phyloP scores from a whole-genome alignment of 2,113 vertebrate species.

The Cyprinodon tularosa region DNA sequence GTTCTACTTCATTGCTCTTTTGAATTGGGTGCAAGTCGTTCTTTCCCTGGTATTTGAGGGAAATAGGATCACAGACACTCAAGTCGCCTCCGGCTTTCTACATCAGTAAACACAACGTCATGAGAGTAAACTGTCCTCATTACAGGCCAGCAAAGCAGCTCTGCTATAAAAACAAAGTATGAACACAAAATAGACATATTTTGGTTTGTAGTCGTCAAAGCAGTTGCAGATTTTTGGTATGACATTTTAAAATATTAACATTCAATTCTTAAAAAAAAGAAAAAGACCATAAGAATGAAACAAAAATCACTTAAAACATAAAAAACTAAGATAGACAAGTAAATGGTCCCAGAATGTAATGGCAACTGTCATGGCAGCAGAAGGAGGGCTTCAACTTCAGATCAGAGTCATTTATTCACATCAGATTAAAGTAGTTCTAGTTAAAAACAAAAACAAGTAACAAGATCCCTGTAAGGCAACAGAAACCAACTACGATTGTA shows the following conservation, averaged over 20 bases:
- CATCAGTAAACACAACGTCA: slow-evolving; percentile 29
- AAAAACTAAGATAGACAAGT: slow-evolving; percentile 29
- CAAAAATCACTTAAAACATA: background rate
- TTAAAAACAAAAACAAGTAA: slow-evolving; percentile 35
- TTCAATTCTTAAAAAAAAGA: slow-evolving; percentile 39
- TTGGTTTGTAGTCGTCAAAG: slow-evolving; percentile 57
- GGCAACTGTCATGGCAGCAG: slow-evolving; percentile 38
- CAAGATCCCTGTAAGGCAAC: slow-evolving; percentile 12
- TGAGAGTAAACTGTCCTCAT: background rate
- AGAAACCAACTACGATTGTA: slow-evolving; percentile 2
- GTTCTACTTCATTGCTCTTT: slow-evolving; percentile 14
- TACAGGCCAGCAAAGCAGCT: background rate
- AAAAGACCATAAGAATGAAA: background rate
- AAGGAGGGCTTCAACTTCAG: slow-evolving; percentile 42
- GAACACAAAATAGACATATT: slow-evolving; percentile 38
- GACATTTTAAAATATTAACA: slow-evolving; percentile 55
- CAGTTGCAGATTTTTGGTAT: slow-evolving; percentile 53
- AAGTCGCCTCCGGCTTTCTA: slow-evolving; percentile 17
- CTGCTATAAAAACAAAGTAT: slow-evolving; percentile 32
- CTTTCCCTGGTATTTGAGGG: slow-evolving; percentile 15
- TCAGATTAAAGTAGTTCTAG: slow-evolving; percentile 15
- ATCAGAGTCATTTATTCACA: slow-evolving; percentile 53
- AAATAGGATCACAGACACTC: slow-evolving; percentile 5
- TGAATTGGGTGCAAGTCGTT: background rate
- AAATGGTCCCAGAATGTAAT: slow-evolving; percentile 75